phyloP scores from a whole-genome alignment of 2,113 vertebrate genomes.

The Sylvia atricapilla region DNA sequence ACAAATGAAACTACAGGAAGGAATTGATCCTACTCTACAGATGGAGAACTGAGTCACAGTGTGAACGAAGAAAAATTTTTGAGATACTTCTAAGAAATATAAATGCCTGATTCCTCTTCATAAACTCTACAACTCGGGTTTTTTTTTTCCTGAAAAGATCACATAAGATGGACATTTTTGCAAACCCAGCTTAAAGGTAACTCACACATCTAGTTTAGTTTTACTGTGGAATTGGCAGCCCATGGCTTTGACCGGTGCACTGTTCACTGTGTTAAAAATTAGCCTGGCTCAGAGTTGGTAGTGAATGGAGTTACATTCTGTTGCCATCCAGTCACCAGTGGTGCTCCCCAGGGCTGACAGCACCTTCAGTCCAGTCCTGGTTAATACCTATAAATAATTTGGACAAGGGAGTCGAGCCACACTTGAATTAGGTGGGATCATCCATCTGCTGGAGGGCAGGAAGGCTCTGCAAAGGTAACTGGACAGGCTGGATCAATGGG shows the following conservation, averaged over 20 bases:
- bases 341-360: background rate
- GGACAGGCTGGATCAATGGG: background rate
- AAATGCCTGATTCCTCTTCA: background rate
- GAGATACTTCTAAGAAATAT: background rate
- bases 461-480: background rate
- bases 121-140: background rate
- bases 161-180: background rate
- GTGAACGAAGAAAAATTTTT: background rate
- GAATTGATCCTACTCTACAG: background rate
- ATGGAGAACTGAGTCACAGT: conserved; percentile 6
- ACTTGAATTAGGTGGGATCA: background rate
- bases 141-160: background rate
- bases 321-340: no score
- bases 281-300: background rate
- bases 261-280: background rate
- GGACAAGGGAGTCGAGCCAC: fast-evolving
- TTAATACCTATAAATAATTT: background rate
- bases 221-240: background rate
- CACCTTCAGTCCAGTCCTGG: background rate
- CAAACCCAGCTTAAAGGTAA: background rate
- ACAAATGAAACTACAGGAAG: conserved; percentile 3
- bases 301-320: no score
- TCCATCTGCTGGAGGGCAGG: background rate
- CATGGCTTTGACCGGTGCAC: background rate
- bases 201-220: background rate